phyloP scores from a whole-genome alignment of 2,888 invertebrate species.

The Orchesellides sinensis region DNA sequence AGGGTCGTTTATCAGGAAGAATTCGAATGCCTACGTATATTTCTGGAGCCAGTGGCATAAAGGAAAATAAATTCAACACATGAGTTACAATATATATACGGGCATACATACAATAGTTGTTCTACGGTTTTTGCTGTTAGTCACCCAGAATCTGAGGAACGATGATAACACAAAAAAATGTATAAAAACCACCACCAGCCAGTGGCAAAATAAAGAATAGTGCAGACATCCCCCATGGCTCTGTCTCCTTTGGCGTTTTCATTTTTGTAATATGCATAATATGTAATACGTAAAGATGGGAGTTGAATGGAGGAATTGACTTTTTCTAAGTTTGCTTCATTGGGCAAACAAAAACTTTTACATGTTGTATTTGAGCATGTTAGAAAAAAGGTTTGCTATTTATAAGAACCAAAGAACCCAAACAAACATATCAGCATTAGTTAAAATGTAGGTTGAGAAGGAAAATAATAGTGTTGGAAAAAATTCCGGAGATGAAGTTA shows the following conservation, averaged over 20 bases:
- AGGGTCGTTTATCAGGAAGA: constrained; percentile 35
- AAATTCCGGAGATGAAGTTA: constrained; percentile 18
- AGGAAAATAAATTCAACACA: background rate
- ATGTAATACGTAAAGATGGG: background rate
- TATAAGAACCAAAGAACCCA: background rate
- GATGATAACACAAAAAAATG: constrained; percentile 17
- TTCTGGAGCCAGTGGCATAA: constrained; percentile 14
- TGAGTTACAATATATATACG: too few relatives aligned
- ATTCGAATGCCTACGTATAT: constrained; percentile 27
- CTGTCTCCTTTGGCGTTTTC: constrained; percentile 20
- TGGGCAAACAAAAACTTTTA: background rate
- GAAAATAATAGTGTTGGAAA: too few relatives aligned
- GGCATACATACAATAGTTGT: too few relatives aligned
- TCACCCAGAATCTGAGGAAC: constrained; percentile 34
- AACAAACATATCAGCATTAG: too few relatives aligned
- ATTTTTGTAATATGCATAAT: constrained; percentile 11
- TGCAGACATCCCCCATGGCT: constrained; percentile 36
- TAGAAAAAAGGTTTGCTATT: background rate
- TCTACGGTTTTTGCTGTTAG: constrained; percentile 10
- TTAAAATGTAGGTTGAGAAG: too few relatives aligned
- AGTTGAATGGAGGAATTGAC: constrained; percentile 18
- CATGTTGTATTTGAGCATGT: too few relatives aligned
- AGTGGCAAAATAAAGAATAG: constrained; percentile 28
- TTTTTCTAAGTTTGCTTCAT: constrained; percentile 32
- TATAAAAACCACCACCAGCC: background rate